Base-by-base conservation (phyloP, 2,888 invertebrate genomes). In the Drosophila eohydei region DNA sequence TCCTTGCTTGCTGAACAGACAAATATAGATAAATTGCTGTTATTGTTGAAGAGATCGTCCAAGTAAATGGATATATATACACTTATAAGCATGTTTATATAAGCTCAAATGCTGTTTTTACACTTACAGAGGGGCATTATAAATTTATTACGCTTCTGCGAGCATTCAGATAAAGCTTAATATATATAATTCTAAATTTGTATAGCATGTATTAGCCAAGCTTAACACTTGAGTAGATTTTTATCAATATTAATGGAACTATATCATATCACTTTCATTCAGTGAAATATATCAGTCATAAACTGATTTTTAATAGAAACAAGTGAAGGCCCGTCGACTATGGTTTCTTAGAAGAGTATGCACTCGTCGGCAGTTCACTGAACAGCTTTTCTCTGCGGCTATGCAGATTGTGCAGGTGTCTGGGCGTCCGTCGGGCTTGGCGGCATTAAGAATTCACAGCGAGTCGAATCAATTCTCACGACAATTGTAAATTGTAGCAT, bases 11-110 rank as follows among this genome's bases (percentile, higher is more conserved):
- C 65, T 62, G 46, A 72, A 65, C 73, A 65, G 70, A 73, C 67
- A 83, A 80, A 83, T 81, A 68, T 60, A 71, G 76, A 82, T 82
- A 80, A 73, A 72, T 83, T 72, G 81, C 71, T 71, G 62, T 60
- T 66, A 71, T 78, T 80, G 86, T 82, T 83, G 75, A 71, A 46
- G 52, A 26, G 54, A 55, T 59, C 32, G 14, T 57, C 28, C 43
- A 58, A 64, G 44, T 28, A 56, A 40, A 61, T 4, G 60, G 46
- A 38, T 40, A 36, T 40, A 38, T 43, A 30, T 26, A 38, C 38
- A 21, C 9, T 16, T 30, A 21, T 32, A 50, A 46, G 28, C 28
- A 11, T 34, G 50, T 34, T 50, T 50, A 50, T 16, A 12, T 34
- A 4, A 34, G 50, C 16, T 34, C 11, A 11, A 16, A 11, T 16